Percentiles rank a stretch among this genome's conserved stretches.
phyloP scores from a whole-genome alignment of 1,140 invertebrate genomes.

The Drosophila lini region DNA sequence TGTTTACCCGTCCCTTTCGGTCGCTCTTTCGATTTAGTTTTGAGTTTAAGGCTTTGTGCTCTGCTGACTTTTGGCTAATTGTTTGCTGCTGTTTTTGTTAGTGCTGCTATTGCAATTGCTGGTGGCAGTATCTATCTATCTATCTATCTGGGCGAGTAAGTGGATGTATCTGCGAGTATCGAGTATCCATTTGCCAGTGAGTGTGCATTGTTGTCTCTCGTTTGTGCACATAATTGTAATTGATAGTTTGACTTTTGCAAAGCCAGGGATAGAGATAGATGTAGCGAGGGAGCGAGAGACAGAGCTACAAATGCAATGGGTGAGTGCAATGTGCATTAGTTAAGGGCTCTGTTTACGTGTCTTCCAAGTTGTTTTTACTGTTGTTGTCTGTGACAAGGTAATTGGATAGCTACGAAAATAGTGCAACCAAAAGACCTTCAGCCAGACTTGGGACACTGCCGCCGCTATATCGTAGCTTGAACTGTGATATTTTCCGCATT shows the following conservation, averaged over 20 bases:
- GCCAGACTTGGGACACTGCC: slow-evolving; percentile 10
- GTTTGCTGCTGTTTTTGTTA: slow-evolving; percentile 51
- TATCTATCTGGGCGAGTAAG: slow-evolving; percentile 32
- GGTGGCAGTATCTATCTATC: slow-evolving; percentile 30
- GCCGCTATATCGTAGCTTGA: slow-evolving; percentile 17
- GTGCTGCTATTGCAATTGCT: slow-evolving; percentile 7
- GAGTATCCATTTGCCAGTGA: slow-evolving; percentile 41
- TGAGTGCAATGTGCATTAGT: slow-evolving; percentile 68
- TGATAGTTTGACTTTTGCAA: slow-evolving; percentile 75
- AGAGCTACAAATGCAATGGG: slow-evolving; percentile 13
- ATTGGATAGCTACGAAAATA: slow-evolving; percentile 72
- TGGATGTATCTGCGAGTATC: slow-evolving; percentile 46
- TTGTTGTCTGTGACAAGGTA: slow-evolving; percentile 50
- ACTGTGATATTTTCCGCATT: slow-evolving; percentile 51
- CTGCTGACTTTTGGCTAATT: slow-evolving; percentile 68
- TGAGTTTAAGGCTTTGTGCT: slow-evolving; percentile 57
- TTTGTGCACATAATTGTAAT: slow-evolving; percentile 78
- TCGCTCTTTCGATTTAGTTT: slow-evolving; percentile 47
- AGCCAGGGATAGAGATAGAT: slow-evolving; percentile 2
- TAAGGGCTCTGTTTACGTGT: slow-evolving; percentile 62
- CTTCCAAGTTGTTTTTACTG: slow-evolving; percentile 10
- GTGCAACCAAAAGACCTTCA: slow-evolving; percentile 45
- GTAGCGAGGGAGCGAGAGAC: not conserved
- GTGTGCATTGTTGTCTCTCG: slow-evolving; percentile 53
- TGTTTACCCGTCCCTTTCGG: slow-evolving; percentile 7